Evolutionary conservation across 2,888 invertebrate genomes (phyloP), one percentile per base, ranked within the genome.

Genomic region (Laothoe populi): DNA sequence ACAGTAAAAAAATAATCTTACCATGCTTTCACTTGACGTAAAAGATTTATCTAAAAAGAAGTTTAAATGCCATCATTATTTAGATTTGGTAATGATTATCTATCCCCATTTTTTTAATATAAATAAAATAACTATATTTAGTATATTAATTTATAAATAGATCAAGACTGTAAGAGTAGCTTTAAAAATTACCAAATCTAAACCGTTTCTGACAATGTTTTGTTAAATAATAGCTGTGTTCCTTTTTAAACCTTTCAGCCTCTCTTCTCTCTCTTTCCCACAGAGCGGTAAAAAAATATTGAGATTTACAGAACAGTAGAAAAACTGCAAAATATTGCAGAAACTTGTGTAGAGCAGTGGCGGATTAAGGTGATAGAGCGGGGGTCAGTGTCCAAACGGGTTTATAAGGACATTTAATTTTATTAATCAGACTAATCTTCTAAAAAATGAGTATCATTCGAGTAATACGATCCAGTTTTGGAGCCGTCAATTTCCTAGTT

Each of bases 251-350:
- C 31, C 49, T 49, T 26, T 49, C 49, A 49, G 49, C 49, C 49
- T 49, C 49, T 53, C 16, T 61, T 61, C 40, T 53, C 53, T 26
- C 40, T 46, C 44, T 57, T 57, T 57, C n/a, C 59, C 59, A 44
- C 8, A 59, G 26, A 40, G 21, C 40, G 16, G 48, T 48, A 49
- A 49, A 49, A 49, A 48, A 31, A 16, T 49, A 16, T 10, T 49
- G 8, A 49, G 7, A 16, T 49, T 16, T 16, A 0, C 8, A 45
- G 16, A 31, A 16, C 31, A n/a, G 31, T 49, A 49, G 31, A 49
- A 49, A 48, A 48, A 11, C 13, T 26, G 26, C 48, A 48, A 48
- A 49, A 31, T 31, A 16, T 26, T 49, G 49, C 49, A 7, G 11
- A 11, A 31, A 13, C 24, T 26, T 24, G 24, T 24, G 46, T 16